Conservation (phyloP, 1,140 invertebrate species). For the Pemphigus obesinymphae region DNA sequence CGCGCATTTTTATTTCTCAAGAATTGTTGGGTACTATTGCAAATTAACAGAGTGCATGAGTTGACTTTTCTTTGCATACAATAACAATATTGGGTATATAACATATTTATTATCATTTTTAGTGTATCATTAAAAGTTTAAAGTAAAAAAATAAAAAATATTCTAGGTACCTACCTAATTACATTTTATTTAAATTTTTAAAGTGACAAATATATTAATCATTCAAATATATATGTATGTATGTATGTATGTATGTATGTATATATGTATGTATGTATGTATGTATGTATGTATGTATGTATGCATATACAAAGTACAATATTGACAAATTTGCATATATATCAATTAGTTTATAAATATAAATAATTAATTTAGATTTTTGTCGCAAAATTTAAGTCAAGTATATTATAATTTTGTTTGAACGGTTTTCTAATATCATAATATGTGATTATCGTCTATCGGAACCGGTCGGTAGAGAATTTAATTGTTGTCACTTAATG, state of each 20-base stretch:
- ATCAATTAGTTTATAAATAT: no score
- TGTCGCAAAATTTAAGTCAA: neutral
- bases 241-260: no score
- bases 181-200: no score
- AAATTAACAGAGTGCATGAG: neutral
- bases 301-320: neutral
- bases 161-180: neutral
- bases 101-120: neutral
- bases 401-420: neutral
- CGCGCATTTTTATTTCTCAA: neutral
- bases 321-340: neutral
- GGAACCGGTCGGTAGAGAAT: constrained; percentile 30
- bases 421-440: neutral
- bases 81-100: neutral
- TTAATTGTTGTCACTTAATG: neutral
- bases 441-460: neutral
- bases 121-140: neutral
- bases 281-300: no score
- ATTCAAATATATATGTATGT: no score
- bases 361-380: no score
- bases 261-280: no score
- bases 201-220: no score
- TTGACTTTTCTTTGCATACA: neutral
- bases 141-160: neutral
- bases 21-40: neutral